Base-by-base conservation (phyloP, 2,797 vertebrate species). In the Calcarius lapponicus region DNA sequence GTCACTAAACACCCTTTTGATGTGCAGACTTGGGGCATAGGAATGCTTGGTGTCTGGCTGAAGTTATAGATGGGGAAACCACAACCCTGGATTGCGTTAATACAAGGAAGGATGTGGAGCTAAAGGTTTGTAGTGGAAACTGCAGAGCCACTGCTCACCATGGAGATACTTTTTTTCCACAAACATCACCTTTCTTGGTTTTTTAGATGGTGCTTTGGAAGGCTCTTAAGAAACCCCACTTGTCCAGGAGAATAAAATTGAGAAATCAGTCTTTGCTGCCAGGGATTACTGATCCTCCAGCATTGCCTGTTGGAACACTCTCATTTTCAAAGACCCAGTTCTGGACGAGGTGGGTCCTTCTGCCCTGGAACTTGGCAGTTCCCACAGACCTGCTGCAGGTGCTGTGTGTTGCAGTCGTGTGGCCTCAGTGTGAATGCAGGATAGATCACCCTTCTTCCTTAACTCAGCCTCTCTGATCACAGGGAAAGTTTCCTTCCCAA, bases 361-460 rank as follows among this genome's bases (percentile, higher is more conserved):
- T 72, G 20, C 31, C 54, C 22, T 47, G 40, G 67, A 56, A 7
- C 17, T 40, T 7, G 1, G 29, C 24, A n/a, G 1, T 48, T 88
- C n/a, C 32, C 31, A 6, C 2, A 2, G 60, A 43, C 15, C n/a
- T 24, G 3, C 32, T 25, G 53, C 22, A 20, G 20, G 31, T n/a
- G 43, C 50, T 2, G 1, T 28, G 40, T 40, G 57, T n/a, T 61
- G 40, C 22, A 31, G 31, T 66, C 1, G 0, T 16, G n/a, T 40
- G 67, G 25, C 36, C 34, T 62, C 31, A 5, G 26, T 2, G 1
- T 3, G 1, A 72, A 42, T 24, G 20, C 57, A 48, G 40, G 34
- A 36, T 53, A 13, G 26, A 18, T 81, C n/a, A 11, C 36, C 26
- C 20, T 24, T 48, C n/a, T 70, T 29, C 48, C 45, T 50, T 42